Base-by-base conservation (phyloP, 2,797 vertebrate genomes). In the Acanthiza pusilla region DNA sequence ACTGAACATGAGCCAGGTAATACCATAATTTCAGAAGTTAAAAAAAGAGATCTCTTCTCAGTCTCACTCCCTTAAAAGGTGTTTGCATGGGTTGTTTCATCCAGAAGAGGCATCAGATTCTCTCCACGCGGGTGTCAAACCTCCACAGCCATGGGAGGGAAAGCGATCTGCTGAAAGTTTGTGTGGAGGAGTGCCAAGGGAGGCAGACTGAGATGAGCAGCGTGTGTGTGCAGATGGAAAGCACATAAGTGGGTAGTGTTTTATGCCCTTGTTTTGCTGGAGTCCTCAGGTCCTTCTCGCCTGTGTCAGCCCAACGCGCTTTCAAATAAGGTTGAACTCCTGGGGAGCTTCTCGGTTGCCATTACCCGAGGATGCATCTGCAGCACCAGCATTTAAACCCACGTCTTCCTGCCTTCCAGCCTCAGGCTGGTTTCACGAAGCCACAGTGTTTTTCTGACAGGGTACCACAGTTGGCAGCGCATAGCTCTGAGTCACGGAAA, bases 81-180 rank as follows among this genome's bases (percentile, higher is more conserved):
- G 11, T n/a, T 85, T 71, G 26, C 8, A 29, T 5, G 68, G 29
- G 53, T 50, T 29, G 45, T 48, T 81, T n/a, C 22, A 20, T 11
- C 10, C 66, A 58, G 29, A 55, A 40, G 70, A 61, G 45, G 29
- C 54, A 85, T 75, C 50, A 20, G 50, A 29, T 89, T 79, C 58
- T 88, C 75, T 63, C 70, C 13, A 3, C 0, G 18, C 0, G 1
- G 85, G 61, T 0, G 0, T 72, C 80, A 62, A 82, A 75, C 25
- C 51, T 62, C 88, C 74, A 19, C 54, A 51, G 10, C 48, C 66
- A 9, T 2, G 74, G 76, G 36, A 66, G 60, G 89, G 53, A 74
- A 85, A 68, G 76, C 2, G 42, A 84, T 93, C 80, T 47, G 45
- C 42, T 71, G 1, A 29, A 62, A 16, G 43, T 51, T 40, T 15